Evolutionary conservation across 2,113 vertebrate species (phyloP).

Genomic region (Connochaetes taurinus): DNA sequence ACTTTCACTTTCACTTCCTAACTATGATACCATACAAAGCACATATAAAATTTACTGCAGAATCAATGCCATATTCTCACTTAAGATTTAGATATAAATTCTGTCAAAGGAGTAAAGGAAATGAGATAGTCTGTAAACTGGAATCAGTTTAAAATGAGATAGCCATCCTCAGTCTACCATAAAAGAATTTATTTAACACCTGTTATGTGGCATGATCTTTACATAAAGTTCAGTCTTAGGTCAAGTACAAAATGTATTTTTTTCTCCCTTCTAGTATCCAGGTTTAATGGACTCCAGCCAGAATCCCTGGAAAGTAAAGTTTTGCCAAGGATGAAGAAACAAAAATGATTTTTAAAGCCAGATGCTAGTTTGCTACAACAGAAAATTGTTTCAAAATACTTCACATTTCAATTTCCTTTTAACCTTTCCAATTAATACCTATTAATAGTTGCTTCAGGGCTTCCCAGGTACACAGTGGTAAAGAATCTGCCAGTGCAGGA

Average conservation of each 20-base stretch:
- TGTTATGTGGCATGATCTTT: neutral
- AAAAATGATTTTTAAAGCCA: neutral
- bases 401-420: neutral
- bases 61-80: neutral
- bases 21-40: neutral
- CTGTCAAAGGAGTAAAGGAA: neutral
- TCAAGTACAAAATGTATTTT: neutral
- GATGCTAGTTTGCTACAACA: neutral
- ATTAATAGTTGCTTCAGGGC: neutral
- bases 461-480: neutral
- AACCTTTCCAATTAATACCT: neutral
- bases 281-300: neutral
- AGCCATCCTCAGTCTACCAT: neutral
- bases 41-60: neutral
- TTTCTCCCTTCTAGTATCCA: neutral
- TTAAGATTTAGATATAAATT: neutral
- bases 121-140: neutral
- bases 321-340: neutral
- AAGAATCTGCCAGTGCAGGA: neutral
- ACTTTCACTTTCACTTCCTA: neutral
- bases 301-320: neutral
- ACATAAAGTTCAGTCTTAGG: neutral
- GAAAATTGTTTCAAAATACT: slow-evolving; percentile 9
- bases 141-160: neutral
- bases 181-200: neutral